Evolutionary conservation across 30 jellyfish, hydroid and myxozoan species (phyloP).

Genomic region (Cassiopea andromeda): DNA sequence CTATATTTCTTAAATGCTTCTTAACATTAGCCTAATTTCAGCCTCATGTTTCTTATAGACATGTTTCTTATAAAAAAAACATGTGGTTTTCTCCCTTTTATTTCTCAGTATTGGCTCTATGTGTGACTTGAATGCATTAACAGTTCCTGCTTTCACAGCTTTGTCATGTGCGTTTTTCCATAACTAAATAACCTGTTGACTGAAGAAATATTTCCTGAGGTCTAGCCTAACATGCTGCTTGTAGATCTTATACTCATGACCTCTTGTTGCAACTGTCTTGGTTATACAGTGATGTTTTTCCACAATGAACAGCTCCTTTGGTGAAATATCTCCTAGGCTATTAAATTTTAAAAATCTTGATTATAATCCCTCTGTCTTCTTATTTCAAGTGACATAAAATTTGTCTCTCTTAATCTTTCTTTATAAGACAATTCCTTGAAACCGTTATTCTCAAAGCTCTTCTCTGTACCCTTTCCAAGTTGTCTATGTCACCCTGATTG

Average conservation of each 20-base stretch:
- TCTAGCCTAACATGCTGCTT: not conserved
- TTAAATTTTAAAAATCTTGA: conserved; percentile 2
- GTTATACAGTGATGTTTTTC: not conserved
- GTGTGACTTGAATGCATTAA: conserved; percentile 15
- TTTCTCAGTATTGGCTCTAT: conserved; percentile 1
- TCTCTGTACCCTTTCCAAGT: conserved; percentile 2
- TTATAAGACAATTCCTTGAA: not conserved
- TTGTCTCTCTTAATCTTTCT: not conserved
- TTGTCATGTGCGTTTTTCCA: not conserved
- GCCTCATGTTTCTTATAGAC: no score
- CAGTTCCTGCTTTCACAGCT: not conserved
- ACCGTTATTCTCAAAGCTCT: conserved; percentile 31
- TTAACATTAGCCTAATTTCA: no score
- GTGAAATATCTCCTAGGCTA: conserved; percentile 16
- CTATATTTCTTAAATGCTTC: no score
- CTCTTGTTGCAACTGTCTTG: conserved; percentile 17
- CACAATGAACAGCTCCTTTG: not conserved
- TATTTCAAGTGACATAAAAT: not conserved
- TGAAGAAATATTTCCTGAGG: conserved; percentile 14
- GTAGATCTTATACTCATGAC: conserved; percentile 4
- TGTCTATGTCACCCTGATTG: not conserved
- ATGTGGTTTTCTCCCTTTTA: not conserved
- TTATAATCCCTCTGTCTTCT: conserved; percentile 6
- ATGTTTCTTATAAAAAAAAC: no score
- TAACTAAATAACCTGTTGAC: conserved; percentile 3